Evolutionary conservation across 2,797 vertebrate species (phyloP).

Genomic region (Siniperca undulata): DNA sequence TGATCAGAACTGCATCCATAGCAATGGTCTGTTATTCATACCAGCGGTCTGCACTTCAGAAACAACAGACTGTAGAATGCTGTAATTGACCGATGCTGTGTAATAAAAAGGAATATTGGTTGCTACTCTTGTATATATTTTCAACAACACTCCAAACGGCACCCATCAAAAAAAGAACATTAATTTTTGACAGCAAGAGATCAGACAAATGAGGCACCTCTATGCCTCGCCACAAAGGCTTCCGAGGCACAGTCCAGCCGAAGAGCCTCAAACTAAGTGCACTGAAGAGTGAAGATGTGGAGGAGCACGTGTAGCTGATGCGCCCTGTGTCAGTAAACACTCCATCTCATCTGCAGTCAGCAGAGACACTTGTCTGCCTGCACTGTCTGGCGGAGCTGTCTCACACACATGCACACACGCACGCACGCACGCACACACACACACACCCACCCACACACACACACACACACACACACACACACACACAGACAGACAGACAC

Average conservation of each 20-base stretch:
- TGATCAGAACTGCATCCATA: too few species aligned
- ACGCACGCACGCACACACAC: conserved; percentile 15
- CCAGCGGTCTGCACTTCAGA: too few species aligned
- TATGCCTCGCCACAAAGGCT: conserved; percentile 14
- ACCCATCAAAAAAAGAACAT: background rate
- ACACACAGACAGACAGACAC: conserved; percentile 17
- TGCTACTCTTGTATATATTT: conserved; percentile 4
- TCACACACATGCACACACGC: conserved; percentile 39
- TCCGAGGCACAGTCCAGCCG: conserved; percentile 44
- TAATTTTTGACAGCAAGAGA: conserved; percentile 20
- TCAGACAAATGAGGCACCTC: conserved; percentile 42
- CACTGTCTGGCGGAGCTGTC: conserved; percentile 83
- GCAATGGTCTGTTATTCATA: too few species aligned
- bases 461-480: conserved; percentile 16
- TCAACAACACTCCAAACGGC: background rate
- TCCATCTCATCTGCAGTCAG: conserved; percentile 88
- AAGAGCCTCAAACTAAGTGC: conserved; percentile 50
- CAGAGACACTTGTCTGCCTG: conserved; percentile 85
- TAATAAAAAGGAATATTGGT: background rate
- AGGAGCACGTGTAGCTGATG: conserved; percentile 76
- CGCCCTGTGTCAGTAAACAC: conserved; percentile 85
- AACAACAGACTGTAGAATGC: too few species aligned
- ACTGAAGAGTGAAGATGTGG: conserved; percentile 55
- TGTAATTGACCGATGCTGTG: too few species aligned
- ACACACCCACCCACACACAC: conserved; percentile 26